Percentiles rank a stretch among this genome's conserved stretches.
Conservation (phyloP, 2,797 vertebrate genomes). For the Micropoecilia bifurca region DNA sequence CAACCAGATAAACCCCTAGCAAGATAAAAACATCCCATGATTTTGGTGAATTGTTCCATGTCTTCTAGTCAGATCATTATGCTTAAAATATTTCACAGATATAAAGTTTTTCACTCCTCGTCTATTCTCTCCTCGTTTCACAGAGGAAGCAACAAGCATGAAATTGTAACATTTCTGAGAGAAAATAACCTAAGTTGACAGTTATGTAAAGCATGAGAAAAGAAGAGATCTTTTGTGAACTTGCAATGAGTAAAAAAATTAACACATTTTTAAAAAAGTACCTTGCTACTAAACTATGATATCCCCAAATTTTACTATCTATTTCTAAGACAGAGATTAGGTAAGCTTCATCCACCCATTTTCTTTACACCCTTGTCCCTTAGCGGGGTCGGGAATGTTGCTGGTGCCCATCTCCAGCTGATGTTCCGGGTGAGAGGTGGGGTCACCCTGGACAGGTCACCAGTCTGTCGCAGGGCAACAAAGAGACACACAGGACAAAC, state of each 20-base stretch:
- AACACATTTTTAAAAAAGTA: background rate
- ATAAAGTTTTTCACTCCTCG: background rate
- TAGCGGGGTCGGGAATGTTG: no score
- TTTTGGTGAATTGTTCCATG: background rate
- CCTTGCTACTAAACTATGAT: background rate
- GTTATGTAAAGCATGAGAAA: background rate
- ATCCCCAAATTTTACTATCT: background rate
- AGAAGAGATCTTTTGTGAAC: background rate
- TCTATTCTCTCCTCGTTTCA: background rate
- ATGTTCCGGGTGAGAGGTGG: no score
- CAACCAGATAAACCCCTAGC: background rate
- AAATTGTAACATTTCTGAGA: background rate
- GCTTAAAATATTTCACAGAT: background rate
- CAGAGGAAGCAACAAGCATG: background rate
- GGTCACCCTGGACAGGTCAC: no score
- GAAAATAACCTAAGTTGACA: background rate
- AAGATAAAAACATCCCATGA: background rate
- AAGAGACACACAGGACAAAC: no score
- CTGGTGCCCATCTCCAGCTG: no score
- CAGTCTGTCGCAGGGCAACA: no score
- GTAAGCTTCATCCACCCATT: background rate
- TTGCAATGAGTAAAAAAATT: background rate
- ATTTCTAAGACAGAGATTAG: background rate
- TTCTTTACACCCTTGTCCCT: no score
- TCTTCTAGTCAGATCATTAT: background rate